Percentiles rank a stretch among this genome's conserved stretches.
Conservation (phyloP, 2,888 invertebrate genomes). For the Drosophila kokeensis region DNA sequence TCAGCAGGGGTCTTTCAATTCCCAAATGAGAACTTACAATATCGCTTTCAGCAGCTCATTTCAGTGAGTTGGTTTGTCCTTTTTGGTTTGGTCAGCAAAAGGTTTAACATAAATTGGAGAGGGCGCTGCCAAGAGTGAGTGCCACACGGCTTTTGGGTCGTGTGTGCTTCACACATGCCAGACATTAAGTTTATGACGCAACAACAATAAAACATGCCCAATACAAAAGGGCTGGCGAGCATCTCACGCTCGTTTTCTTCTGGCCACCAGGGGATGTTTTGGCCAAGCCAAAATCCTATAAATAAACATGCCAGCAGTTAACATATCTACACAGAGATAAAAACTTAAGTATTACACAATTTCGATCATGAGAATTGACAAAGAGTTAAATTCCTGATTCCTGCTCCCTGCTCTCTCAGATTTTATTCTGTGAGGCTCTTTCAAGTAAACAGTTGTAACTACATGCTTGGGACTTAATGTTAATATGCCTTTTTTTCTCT, state of each 20-base stretch:
- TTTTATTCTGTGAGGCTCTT: background rate
- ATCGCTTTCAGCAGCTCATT: conserved; percentile 53
- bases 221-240: conserved; percentile 56
- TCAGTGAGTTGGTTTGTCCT: conserved; percentile 32
- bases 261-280: conserved; percentile 73
- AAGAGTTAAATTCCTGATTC: background rate
- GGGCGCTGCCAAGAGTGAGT: conserved; percentile 31
- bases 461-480: background rate
- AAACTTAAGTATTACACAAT: background rate
- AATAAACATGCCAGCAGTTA: conserved; percentile 74
- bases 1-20: conserved; percentile 40
- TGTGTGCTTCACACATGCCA: conserved; percentile 70
- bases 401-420: background rate
- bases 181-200: conserved; percentile 80
- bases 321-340: conserved; percentile 5
- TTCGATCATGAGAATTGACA: background rate
- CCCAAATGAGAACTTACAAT: conserved; percentile 68
- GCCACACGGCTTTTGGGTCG: conserved; percentile 23
- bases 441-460: background rate
- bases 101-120: conserved; percentile 71
- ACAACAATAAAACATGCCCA: conserved; percentile 74
- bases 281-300: conserved; percentile 65
- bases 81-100: conserved; percentile 68
- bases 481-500: background rate
- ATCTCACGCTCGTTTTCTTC: conserved; percentile 20